Evolutionary conservation across 2,888 invertebrate species (phyloP).

Genomic region (Amphimallon solstitiale): DNA sequence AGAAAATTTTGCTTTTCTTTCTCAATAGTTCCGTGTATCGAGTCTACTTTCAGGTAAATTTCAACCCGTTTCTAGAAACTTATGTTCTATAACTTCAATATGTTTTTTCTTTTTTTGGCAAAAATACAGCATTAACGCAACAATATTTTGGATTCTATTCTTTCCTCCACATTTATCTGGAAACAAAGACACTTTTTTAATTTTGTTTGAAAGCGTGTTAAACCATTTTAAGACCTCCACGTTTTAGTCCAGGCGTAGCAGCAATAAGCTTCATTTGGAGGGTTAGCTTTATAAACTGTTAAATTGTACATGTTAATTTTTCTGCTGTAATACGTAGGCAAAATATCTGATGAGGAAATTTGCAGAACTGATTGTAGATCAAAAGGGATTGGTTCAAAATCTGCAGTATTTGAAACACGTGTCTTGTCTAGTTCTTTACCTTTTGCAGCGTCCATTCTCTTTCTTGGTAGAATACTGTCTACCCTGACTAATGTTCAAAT

Average conservation of each 20-base stretch:
- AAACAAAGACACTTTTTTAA: constrained; percentile 43
- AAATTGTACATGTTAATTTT: constrained; percentile 53
- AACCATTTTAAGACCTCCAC: constrained; percentile 47
- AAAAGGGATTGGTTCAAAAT: no score
- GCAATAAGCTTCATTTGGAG: constrained; percentile 51
- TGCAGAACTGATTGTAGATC: constrained; percentile 52
- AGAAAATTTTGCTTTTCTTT: constrained; percentile 42
- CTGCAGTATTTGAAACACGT: no score
- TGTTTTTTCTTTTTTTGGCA: constrained; percentile 40
- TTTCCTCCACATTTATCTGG: constrained; percentile 47
- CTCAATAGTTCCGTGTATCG: constrained; percentile 48
- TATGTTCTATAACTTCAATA: constrained; percentile 45
- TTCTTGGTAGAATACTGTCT: no score
- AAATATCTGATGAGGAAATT: constrained; percentile 49
- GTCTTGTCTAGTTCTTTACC: no score
- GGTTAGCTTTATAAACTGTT: constrained; percentile 52
- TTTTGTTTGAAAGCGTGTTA: constrained; percentile 17
- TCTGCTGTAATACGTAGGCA: constrained; percentile 50
- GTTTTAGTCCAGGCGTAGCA: constrained; percentile 51
- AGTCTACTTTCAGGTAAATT: no score
- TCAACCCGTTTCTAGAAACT: constrained; percentile 50
- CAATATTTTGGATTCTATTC: constrained; percentile 47
- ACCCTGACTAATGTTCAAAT: no score
- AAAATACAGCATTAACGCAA: no score
- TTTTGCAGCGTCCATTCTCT: no score